phyloP scores from a whole-genome alignment of 1,140 invertebrate genomes.

The Zeugodacus cucurbitae region DNA sequence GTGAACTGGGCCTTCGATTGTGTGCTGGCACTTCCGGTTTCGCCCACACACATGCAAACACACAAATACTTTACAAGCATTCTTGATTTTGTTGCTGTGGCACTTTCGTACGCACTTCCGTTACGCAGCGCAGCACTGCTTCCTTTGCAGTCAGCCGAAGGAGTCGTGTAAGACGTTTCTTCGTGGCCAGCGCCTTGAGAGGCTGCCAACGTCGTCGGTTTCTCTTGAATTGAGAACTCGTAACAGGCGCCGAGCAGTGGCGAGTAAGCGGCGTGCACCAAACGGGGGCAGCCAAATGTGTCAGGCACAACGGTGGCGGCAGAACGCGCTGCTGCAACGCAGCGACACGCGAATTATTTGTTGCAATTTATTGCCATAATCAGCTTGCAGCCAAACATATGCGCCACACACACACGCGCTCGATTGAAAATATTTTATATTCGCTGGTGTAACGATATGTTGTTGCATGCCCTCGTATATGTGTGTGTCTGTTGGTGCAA shows the following conservation, averaged over 20 bases:
- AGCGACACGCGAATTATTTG: background rate
- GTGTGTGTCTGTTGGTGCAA: background rate
- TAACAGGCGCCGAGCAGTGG: constrained; percentile 46
- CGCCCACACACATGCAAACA: background rate
- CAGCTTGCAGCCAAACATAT: background rate
- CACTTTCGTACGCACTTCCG: background rate
- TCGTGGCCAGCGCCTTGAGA: constrained; percentile 12
- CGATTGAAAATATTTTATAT: background rate
- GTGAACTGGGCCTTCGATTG: constrained; percentile 30
- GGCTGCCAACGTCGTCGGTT: constrained; percentile 43
- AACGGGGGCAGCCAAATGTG: background rate
- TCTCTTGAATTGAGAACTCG: constrained; percentile 48
- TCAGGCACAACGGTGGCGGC: background rate
- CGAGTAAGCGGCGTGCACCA: background rate
- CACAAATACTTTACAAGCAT: background rate
- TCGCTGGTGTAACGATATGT: background rate
- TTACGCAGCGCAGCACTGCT: background rate
- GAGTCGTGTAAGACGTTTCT: background rate
- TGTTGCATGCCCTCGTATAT: background rate
- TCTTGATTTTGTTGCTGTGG: background rate
- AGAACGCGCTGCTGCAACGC: background rate
- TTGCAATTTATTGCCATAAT: constrained; percentile 34
- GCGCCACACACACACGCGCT: too few species aligned
- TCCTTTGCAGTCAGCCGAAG: background rate
- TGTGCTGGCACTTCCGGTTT: constrained; percentile 40